Conservation (phyloP, 2,797 vertebrate species). For the Leuciscus waleckii region DNA sequence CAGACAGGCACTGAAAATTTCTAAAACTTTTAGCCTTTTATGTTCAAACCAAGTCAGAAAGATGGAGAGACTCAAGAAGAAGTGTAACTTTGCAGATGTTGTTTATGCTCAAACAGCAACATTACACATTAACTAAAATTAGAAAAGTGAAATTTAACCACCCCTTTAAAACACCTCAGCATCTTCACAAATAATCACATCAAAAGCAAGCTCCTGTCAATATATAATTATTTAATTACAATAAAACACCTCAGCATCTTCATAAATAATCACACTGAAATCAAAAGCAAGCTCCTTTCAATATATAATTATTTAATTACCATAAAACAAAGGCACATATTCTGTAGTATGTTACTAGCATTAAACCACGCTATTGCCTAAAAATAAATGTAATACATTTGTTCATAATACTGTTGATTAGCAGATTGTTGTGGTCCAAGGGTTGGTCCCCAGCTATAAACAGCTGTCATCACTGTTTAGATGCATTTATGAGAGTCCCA, state of each 20-base stretch:
- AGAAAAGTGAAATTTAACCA: too few species aligned
- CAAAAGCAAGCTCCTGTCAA: neutral
- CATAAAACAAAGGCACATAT: neutral
- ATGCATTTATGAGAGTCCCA: neutral
- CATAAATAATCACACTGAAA: constrained; percentile 10
- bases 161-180: neutral
- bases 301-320: neutral
- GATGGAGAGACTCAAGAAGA: too few species aligned
- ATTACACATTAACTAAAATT: too few species aligned
- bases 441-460: neutral
- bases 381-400: neutral
- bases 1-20: too few species aligned
- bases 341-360: neutral
- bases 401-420: neutral
- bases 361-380: neutral
- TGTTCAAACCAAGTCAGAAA: too few species aligned
- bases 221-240: neutral
- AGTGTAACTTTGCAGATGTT: too few species aligned
- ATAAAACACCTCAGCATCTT: neutral
- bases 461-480: neutral
- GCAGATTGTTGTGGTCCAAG: neutral
- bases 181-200: constrained; percentile 4
- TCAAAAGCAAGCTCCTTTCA: neutral
- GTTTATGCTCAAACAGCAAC: too few species aligned
- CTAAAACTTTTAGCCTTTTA: too few species aligned